phyloP scores from a whole-genome alignment of 2,113 vertebrate genomes.

The Pterocles gutturalis region DNA sequence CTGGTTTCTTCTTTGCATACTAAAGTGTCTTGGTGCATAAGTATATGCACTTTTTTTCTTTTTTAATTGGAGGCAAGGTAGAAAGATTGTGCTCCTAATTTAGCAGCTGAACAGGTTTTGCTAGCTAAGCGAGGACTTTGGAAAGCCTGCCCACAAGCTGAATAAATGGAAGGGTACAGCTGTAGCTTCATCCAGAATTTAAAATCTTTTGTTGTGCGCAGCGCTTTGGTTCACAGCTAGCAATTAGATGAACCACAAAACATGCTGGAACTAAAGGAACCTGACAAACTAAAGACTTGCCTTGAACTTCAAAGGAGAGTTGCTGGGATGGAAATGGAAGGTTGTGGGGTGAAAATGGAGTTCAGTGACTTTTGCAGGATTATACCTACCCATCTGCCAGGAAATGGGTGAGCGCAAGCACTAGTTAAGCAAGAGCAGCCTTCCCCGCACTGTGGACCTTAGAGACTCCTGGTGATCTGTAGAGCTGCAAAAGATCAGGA shows the following conservation, averaged over 20 bases:
- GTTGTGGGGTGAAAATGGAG: background rate
- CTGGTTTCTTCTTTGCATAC: background rate
- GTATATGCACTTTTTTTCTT: background rate
- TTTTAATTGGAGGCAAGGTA: background rate
- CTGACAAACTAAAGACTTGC: background rate
- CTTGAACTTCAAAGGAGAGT: constrained; percentile 6
- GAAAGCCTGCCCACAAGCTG: background rate
- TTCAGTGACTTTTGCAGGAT: background rate
- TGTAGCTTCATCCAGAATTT: constrained; percentile 19
- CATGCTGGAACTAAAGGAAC: background rate
- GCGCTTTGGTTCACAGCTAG: background rate
- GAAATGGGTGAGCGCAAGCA: background rate
- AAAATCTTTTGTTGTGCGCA: background rate
- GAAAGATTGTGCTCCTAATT: background rate
- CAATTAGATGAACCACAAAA: constrained; percentile 42
- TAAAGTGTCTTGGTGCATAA: background rate
- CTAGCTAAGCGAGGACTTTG: background rate
- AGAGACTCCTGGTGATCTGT: background rate
- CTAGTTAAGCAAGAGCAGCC: background rate
- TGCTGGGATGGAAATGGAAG: background rate
- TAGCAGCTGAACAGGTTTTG: constrained; percentile 13
- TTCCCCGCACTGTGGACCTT: background rate
- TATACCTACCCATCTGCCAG: background rate
- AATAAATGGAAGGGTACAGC: background rate
- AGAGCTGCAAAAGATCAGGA: background rate